Evolutionary conservation across 2,797 vertebrate species (phyloP), one percentile per base, ranked within the genome.

Genomic region (Geotrypetes seraphini): DNA sequence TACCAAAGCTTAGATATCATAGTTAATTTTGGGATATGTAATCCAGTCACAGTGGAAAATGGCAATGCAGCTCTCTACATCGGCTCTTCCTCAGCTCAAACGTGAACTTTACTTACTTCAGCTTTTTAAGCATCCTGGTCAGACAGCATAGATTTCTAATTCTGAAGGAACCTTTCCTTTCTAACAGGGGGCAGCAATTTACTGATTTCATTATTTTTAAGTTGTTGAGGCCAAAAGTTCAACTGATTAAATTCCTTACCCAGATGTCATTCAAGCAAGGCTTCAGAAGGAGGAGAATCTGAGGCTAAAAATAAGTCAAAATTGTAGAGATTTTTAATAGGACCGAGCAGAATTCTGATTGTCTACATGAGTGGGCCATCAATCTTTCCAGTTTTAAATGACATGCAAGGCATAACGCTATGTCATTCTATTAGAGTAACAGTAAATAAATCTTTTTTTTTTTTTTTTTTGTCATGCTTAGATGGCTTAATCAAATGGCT

Each of bases 381-480:
- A 7, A 14, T 39, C 43, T 54, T 29, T 16, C 12, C 16, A 4
- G 38, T 27, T 50, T 55, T 51, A 21, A 39, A 17, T 16, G 7
- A 20, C 28, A 25, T 2, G 7, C 20, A 29, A n/a, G 16, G 29
- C 11, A 3, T 7, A 20, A 45, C 36, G 35, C 3, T 14, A 24
- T 54, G 40, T 31, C 4, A 22, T 19, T 30, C 30, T 12, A 48
- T 27, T 16, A 40, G 64, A 57, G 34, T 9, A 48, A 17, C 27
- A 47, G 15, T 27, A 2, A 31, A 38, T n/a, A 50, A 38, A 10
- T 2, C 7, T 25, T 39, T 34, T 17, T 10, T 34, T 10, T 12
- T n/a, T 5, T 22, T n/a, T 28, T 34, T 10, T 12, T 7, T 35
- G 22, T 25, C 26, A 4, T 44, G 60, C 59, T 53, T 23, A 17